A percentile compares a stretch with the other conserved stretches of the same genome.
Conservation (phyloP, 2,113 vertebrate genomes). For the Dascyllus trimaculatus region DNA sequence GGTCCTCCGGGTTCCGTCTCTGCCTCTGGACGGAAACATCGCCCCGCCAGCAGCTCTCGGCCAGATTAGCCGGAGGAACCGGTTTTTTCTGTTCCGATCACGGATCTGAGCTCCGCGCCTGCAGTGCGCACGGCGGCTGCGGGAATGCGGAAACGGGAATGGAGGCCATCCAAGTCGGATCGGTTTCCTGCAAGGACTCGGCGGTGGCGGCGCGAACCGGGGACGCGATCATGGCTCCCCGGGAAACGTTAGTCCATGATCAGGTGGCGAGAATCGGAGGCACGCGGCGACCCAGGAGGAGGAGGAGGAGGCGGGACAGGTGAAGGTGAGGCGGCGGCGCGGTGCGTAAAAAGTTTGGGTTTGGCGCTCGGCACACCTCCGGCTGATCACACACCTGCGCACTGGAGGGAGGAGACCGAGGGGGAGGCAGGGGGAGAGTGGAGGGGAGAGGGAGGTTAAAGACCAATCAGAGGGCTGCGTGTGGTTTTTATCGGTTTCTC, state of each 20-base stretch:
- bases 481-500: no score
- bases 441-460: no score
- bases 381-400: constrained; percentile 44
- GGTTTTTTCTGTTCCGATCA: constrained; percentile 74
- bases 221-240: background rate
- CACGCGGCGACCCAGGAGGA: no score
- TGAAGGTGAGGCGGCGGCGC: constrained; percentile 1
- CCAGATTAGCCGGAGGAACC: constrained; percentile 82
- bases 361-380: constrained; percentile 43
- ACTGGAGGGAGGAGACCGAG: background rate
- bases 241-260: background rate
- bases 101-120: constrained; percentile 50
- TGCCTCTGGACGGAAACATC: constrained; percentile 51
- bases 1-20: constrained; percentile 16
- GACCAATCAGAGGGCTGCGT: no score
- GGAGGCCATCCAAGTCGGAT: constrained; percentile 35
- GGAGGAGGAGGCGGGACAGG: background rate
- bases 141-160: constrained; percentile 82
- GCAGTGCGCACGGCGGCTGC: constrained; percentile 47
- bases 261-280: no score
- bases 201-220: background rate
- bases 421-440: no score
- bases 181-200: constrained; percentile 34
- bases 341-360: constrained; percentile 54
- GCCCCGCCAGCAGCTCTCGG: constrained; percentile 46